Percentiles rank a stretch among this genome's conserved stretches.
Conservation (phyloP, 2,797 vertebrate species). For the Danionella dracula region DNA sequence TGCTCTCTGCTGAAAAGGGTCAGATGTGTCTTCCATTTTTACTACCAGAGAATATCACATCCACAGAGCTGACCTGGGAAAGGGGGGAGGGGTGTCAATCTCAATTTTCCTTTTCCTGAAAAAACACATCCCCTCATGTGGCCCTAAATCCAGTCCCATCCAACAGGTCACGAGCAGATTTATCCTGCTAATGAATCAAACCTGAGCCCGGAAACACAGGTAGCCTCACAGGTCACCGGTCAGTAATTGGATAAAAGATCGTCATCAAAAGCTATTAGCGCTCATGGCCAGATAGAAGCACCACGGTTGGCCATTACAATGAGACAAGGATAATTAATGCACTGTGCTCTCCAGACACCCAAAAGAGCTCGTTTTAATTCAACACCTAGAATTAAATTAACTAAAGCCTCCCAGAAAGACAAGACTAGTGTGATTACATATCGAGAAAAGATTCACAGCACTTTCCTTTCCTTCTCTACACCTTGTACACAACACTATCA, state of each 20-base stretch:
- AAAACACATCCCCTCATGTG: neutral
- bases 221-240: constrained; percentile 39
- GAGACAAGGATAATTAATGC: constrained; percentile 37
- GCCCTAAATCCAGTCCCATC: constrained; percentile 20
- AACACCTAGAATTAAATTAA: constrained; percentile 44
- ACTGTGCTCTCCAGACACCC: constrained; percentile 29
- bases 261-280: constrained; percentile 45
- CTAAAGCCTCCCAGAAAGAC: constrained; percentile 23
- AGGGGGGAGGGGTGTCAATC: neutral
- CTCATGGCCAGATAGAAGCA: constrained; percentile 37
- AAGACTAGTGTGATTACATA: constrained; percentile 11
- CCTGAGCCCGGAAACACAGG: constrained; percentile 31
- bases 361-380: constrained; percentile 39
- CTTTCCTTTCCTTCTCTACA: too few species aligned
- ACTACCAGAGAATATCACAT: constrained; percentile 35
- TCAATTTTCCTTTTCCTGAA: constrained; percentile 15
- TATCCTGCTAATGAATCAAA: constrained; percentile 43
- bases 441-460: too few species aligned
- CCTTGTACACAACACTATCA: too few species aligned
- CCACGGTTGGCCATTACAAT: constrained; percentile 31
- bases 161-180: constrained; percentile 27
- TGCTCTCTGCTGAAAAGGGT: constrained; percentile 26
- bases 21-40: constrained; percentile 20
- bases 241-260: constrained; percentile 46
- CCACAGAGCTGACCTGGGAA: neutral